Evolutionary conservation across 2,888 invertebrate genomes (phyloP), one percentile per base, ranked within the genome.

Genomic region (Plemyria rubiginata): DNA sequence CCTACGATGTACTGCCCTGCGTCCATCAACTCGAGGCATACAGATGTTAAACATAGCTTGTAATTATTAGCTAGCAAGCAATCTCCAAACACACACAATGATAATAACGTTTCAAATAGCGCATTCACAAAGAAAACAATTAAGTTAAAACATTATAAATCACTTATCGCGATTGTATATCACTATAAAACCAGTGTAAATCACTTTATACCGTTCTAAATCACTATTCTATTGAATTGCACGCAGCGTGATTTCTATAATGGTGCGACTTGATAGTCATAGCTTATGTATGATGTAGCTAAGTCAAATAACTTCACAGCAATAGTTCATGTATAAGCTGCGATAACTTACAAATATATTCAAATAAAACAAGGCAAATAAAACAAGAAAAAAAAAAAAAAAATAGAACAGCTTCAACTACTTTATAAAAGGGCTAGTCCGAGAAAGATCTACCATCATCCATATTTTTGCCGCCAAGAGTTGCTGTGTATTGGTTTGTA

Each of bases 161-260:
- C 62, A 62, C 59, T 66, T 54, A 4, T 50, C 41, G 62, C 32
- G 55, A 52, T 32, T 55, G 50, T 63, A 52, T 55, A 41, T 63
- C 52, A 54, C 60, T 55, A 50, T 51, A 55, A 50, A 38, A 36
- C 55, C 48, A 52, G 63, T 56, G 64, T 64, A 56, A 64, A 60
- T 64, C 64, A 64, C 56, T 56, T 52, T 13, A 22, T 16, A 48
- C 48, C 48, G 32, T 51, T 58, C 57, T 51, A 62, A 54, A 60
- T 60, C 62, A 54, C 58, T 55, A 52, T 63, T 63, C 56, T 38
- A 63, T 65, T 61, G 66, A 68, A 65, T 51, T 56, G 67, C 28
- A 41, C 62, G 56, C 68, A 57, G 68, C 66, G 63, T 59, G 68
- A 54, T 59, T 49, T 45, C 54, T 50, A 5, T 61, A 56, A 55